These are phyloP conservation scores for Lepidurus couesii DNA, from an alignment of 1,140 invertebrate genomes.

Conservation along the genomic window DNA sequence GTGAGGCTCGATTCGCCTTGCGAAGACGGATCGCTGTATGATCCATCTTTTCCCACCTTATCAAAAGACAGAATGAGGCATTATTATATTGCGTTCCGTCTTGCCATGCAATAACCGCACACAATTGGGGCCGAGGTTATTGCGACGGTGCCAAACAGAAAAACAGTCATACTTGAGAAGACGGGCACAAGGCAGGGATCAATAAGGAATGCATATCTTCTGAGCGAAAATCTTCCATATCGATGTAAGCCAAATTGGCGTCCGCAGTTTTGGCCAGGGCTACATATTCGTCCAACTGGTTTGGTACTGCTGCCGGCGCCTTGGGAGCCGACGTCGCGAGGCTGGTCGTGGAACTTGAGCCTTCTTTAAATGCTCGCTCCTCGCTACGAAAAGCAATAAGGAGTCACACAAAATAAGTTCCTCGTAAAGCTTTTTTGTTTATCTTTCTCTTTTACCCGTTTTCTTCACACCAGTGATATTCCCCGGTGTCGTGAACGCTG, in stretches of 20 bases:
- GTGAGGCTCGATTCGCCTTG: constrained; percentile 33
- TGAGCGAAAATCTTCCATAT: constrained; percentile 86
- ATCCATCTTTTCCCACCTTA: constrained; percentile 9
- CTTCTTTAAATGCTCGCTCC: constrained; percentile 12
- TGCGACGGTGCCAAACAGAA: not conserved
- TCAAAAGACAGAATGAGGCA: not conserved
- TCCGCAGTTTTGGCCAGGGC: constrained; percentile 79
- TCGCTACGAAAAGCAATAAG: not conserved
- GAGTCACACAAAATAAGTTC: not conserved
- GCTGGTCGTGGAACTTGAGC: constrained; percentile 2
- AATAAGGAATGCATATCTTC: constrained; percentile 83
- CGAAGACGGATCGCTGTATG: constrained; percentile 2
- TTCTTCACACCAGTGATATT: constrained; percentile 34
- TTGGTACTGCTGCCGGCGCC: not conserved
- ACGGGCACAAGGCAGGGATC: constrained; percentile 39
- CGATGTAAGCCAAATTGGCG: constrained; percentile 85
- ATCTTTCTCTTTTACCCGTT: constrained; percentile 30
- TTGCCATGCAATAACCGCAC: not conserved
- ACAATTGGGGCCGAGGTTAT: not conserved
- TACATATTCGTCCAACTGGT: constrained; percentile 54
- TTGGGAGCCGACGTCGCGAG: constrained; percentile 8
- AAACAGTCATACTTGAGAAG: not conserved
- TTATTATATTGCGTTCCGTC: not conserved
- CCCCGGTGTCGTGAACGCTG: constrained; percentile 16
- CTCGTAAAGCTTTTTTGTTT: not conserved